Evolutionary conservation across 2,113 vertebrate species (phyloP).

Genomic region (Nothocercus julius): DNA sequence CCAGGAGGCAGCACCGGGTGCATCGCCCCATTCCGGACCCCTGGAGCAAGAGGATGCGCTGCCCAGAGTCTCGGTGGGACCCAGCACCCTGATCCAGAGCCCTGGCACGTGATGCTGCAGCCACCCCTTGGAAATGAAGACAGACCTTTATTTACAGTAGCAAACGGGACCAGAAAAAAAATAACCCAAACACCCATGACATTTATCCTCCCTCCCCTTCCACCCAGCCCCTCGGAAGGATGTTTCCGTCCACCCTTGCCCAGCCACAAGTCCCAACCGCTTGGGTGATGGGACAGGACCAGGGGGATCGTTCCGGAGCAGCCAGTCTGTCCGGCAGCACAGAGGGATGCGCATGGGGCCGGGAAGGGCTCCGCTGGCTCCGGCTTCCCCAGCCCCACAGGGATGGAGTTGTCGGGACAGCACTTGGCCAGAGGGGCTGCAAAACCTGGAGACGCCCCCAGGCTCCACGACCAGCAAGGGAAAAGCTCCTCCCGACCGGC

Average conservation of each 20-base stretch:
- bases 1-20: too few relatives aligned
- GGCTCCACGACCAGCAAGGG: background rate
- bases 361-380: background rate
- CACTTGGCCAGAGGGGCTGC: background rate
- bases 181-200: background rate
- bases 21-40: too few relatives aligned
- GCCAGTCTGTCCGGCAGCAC: background rate
- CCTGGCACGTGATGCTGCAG: background rate
- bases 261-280: background rate
- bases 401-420: background rate
- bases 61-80: too few relatives aligned
- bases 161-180: background rate
- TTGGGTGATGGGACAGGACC: accelerated
- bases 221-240: background rate
- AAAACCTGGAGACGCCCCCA: background rate
- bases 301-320: background rate
- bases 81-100: too few relatives aligned
- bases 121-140: slow-evolving; percentile 7
- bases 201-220: background rate
- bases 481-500: background rate
- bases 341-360: accelerated
- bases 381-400: background rate
- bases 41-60: too few relatives aligned
- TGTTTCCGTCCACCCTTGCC: background rate
- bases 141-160: slow-evolving; percentile 78